Percentiles rank a stretch among this genome's conserved stretches.
These are phyloP conservation scores for Mastomys natalensis DNA, from an alignment of 2,113 vertebrate species.

Conservation along the genomic window DNA sequence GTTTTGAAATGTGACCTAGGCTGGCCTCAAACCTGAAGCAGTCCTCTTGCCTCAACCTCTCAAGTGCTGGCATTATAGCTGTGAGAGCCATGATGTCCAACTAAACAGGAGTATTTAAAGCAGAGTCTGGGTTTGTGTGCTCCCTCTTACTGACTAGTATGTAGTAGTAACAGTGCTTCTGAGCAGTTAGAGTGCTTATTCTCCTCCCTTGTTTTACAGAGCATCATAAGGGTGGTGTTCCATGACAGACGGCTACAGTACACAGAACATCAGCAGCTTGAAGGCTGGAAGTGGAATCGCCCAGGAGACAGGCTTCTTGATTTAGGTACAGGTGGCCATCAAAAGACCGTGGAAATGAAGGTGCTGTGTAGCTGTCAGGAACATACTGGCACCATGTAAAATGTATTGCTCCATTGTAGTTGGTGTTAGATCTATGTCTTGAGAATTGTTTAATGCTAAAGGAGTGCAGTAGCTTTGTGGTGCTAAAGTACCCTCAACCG, in stretches of 20 bases:
- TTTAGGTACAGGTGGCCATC: constrained; percentile 82
- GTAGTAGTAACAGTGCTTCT: not conserved
- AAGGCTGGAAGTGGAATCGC: constrained; percentile 92
- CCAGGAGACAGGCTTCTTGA: constrained; percentile 90
- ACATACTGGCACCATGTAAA: not conserved
- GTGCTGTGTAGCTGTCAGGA: not conserved
- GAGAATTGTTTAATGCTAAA: constrained; percentile 18
- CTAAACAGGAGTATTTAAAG: not conserved
- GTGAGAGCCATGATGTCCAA: not conserved
- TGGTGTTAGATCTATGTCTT: not conserved
- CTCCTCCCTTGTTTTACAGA: constrained; percentile 79
- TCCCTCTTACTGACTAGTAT: not conserved
- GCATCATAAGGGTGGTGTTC: constrained; percentile 91
- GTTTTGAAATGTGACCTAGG: not conserved
- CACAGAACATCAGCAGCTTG: constrained; percentile 90
- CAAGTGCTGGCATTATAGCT: not conserved
- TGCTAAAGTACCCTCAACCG: not conserved
- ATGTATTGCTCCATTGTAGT: no score
- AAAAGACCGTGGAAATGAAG: not conserved
- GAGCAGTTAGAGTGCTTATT: not conserved
- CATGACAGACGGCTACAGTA: constrained; percentile 90
- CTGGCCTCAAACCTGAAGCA: not conserved
- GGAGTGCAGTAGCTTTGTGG: not conserved
- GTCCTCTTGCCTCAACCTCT: not conserved
- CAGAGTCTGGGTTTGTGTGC: not conserved